Conservation (phyloP, 2,113 vertebrate genomes). For the Dromiciops gliroides region DNA sequence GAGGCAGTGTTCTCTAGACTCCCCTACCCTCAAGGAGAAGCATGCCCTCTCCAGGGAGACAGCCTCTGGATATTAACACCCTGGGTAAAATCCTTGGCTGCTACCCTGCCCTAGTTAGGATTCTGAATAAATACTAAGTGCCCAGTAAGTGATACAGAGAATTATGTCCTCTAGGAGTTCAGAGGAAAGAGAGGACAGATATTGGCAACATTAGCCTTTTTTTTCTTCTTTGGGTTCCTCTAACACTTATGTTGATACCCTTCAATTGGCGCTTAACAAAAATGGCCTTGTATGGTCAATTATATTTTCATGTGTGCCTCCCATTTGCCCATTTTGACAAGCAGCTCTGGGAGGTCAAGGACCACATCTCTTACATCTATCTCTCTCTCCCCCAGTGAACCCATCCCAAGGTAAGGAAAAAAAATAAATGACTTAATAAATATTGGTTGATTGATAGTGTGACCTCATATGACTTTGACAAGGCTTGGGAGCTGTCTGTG, state of each 20-base stretch:
- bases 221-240: background rate
- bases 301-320: background rate
- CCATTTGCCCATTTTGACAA: background rate
- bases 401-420: background rate
- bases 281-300: background rate
- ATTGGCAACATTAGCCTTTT: background rate
- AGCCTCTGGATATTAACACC: background rate
- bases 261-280: background rate
- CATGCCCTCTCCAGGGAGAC: background rate
- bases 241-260: background rate
- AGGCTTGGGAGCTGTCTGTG: background rate
- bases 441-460: background rate
- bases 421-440: background rate
- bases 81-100: background rate
- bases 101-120: background rate
- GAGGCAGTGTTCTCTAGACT: background rate
- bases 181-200: background rate
- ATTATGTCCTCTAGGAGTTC: background rate
- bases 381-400: background rate
- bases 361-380: background rate
- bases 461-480: background rate
- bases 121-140: background rate
- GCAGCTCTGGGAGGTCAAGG: background rate
- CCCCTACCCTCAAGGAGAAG: background rate
- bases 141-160: background rate